Evolutionary conservation across 2,888 invertebrate genomes (phyloP), one percentile per base, ranked within the genome.

Genomic region (Lagria hirta): DNA sequence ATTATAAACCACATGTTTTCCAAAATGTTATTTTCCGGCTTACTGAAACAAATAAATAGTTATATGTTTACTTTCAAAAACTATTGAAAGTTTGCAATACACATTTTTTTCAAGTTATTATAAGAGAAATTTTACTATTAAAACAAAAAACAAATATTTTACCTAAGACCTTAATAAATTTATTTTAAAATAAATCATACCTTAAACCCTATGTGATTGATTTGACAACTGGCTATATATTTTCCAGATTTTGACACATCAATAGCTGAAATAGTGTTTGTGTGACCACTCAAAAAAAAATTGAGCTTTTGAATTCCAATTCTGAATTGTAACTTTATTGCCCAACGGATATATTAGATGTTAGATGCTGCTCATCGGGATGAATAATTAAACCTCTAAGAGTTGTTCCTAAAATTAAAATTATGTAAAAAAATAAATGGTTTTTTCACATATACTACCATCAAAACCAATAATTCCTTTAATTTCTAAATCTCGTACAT

Each of bases 151-250:
- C 8, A 18, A 8, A 8, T 11, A 16, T 6, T 17, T 13, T n/a
- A n/a, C n/a, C n/a, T n/a, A n/a, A n/a, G n/a, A n/a, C n/a, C 5
- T 32, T 20, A 5, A 21, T 8, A 15, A 27, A 26, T 26, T 26
- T 12, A 26, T 11, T 26, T 26, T 26, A 16, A 7, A 13, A 30
- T 8, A 41, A 11, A 1, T n/a, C 47, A 47, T 63, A 84, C 84
- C 69, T 88, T 89, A 68, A 93, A 94, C 3, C 95, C 95, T 69
- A 91, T 88, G 63, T 92, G 88, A 64, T 89, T 94, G 21, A 86
- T 81, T 72, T 95, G 93, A 0, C 95, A 95, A 0, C 94, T 92
- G 3, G 90, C 95, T 21, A 96, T 74, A 60, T 80, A 88, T 12
- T 82, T 83, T 13, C 95, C 90, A 55, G 70, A 73, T 1, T 77